Percentiles rank a stretch among this genome's conserved stretches.
These are phyloP conservation scores for Saturnia pavonia DNA, from an alignment of 2,888 invertebrate species.

Conservation along the genomic window DNA sequence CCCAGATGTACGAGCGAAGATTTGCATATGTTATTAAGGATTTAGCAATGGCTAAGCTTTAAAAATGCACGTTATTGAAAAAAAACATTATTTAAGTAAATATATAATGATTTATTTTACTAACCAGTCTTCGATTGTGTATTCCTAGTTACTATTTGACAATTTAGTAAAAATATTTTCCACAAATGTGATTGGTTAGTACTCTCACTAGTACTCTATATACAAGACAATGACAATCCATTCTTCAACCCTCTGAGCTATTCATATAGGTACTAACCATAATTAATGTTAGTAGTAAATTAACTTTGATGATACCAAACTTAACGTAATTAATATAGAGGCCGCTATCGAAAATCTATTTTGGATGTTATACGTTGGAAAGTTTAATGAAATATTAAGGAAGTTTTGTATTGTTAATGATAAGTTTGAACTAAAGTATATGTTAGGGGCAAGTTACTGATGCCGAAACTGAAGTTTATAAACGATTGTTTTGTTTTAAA, in stretches of 20 bases:
- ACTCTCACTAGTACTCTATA: background rate
- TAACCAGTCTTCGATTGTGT: no score
- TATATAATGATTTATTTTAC: no score
- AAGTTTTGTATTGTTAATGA: constrained; percentile 12
- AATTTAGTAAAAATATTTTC: no score
- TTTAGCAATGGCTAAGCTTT: no score
- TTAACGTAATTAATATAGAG: background rate
- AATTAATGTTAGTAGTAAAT: background rate
- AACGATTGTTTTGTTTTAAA: background rate
- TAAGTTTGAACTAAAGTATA: constrained; percentile 6
- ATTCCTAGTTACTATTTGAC: no score
- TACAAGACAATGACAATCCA: background rate
- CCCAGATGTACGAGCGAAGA: no score
- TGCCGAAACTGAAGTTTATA: background rate
- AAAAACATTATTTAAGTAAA: no score
- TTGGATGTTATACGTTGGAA: constrained; percentile 7
- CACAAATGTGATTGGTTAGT: background rate
- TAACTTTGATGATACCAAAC: background rate
- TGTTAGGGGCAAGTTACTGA: background rate
- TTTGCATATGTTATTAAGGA: no score
- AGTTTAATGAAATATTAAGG: constrained; percentile 14
- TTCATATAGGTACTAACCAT: background rate
- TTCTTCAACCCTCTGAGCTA: background rate
- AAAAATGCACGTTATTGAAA: no score
- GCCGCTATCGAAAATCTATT: constrained; percentile 7